These are phyloP conservation scores for Periphyllus acericola DNA, from an alignment of 2,888 invertebrate species.

Conservation along the genomic window DNA sequence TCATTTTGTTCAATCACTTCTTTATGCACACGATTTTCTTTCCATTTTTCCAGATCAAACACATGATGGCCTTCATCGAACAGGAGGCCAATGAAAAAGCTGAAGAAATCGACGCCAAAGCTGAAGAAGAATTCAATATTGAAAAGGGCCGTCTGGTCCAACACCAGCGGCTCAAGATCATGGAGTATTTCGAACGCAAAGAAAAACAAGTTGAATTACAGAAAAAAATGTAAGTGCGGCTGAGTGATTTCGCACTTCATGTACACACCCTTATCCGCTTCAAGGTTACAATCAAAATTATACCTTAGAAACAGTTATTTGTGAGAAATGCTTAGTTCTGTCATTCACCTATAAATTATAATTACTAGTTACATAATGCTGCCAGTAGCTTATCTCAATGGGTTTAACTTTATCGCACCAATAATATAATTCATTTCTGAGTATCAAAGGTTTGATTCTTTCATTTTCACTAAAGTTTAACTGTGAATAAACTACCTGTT, in stretches of 20 bases:
- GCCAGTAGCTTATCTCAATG: too few species aligned
- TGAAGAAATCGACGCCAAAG: conserved; percentile 99
- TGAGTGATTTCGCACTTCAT: conserved; percentile 58
- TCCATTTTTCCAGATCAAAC: conserved; percentile 83
- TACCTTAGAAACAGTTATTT: too few species aligned
- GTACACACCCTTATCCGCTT: conserved; percentile 36
- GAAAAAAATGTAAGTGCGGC: conserved; percentile 90
- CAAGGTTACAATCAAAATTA: conserved; percentile 30
- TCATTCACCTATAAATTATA: neutral
- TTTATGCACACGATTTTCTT: neutral
- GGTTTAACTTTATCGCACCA: too few species aligned
- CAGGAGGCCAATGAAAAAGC: conserved; percentile 99
- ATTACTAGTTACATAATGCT: neutral
- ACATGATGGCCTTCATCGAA: conserved; percentile 99
- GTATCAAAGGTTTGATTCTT: neutral
- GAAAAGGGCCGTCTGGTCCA: conserved; percentile 99
- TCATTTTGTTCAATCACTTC: neutral
- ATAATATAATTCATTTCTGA: neutral
- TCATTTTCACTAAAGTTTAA: too few species aligned
- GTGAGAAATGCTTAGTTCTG: neutral
- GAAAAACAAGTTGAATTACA: conserved; percentile 99
- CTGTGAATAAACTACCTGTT: too few species aligned
- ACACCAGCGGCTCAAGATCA: conserved; percentile 97
- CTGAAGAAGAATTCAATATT: conserved; percentile 99
- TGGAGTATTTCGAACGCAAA: conserved; percentile 99